These are phyloP conservation scores for Egretta garzetta DNA, from an alignment of 2,113 vertebrate species.

Conservation along the genomic window DNA sequence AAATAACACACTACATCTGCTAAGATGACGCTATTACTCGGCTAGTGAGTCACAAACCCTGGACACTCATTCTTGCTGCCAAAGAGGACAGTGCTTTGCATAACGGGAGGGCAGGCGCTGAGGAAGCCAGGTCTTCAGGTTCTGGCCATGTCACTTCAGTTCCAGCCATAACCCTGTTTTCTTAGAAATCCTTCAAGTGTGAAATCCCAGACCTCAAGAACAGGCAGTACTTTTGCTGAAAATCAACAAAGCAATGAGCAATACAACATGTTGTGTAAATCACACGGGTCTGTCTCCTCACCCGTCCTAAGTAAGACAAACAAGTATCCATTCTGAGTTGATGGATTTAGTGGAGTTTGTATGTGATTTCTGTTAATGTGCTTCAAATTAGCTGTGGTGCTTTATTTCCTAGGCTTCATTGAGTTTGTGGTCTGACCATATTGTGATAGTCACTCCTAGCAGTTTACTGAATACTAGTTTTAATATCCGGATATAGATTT, in stretches of 20 bases:
- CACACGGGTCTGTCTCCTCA: not conserved
- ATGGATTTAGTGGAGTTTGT: slow-evolving; percentile 54
- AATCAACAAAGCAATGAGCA: not conserved
- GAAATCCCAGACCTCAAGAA: not conserved
- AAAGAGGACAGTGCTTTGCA: not conserved
- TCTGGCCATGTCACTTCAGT: fast-evolving
- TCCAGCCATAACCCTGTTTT: not conserved
- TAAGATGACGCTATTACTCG: fast-evolving
- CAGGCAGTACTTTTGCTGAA: not conserved
- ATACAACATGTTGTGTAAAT: not conserved
- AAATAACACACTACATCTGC: not conserved
- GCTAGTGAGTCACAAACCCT: not conserved
- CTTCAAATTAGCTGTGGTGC: slow-evolving; percentile 41
- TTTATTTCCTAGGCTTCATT: slow-evolving; percentile 43
- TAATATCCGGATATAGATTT: slow-evolving; percentile 71
- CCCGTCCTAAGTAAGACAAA: not conserved
- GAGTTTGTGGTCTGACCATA: slow-evolving; percentile 26
- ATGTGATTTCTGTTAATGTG: slow-evolving; percentile 25
- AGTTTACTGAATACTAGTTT: slow-evolving; percentile 16
- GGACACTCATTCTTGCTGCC: not conserved
- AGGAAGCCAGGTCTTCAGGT: not conserved
- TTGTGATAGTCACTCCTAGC: not conserved
- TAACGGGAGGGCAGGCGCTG: fast-evolving
- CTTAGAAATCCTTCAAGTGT: not conserved
- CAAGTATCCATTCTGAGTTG: not conserved